Percentiles rank a stretch among this genome's conserved stretches.
phyloP scores from a whole-genome alignment of 2,113 vertebrate genomes.

The Oriolus oriolus region DNA sequence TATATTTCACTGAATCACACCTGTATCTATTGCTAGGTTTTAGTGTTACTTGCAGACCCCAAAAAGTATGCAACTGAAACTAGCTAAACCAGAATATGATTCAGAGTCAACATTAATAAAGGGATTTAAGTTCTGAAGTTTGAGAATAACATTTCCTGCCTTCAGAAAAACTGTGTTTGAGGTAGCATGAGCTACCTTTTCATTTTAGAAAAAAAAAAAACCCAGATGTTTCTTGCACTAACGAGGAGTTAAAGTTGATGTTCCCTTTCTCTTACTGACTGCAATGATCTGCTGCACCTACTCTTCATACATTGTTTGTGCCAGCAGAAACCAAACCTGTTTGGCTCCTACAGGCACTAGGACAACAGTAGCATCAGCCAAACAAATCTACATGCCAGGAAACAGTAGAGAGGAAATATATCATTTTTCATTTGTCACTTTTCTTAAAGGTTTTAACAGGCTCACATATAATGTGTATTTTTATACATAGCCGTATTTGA shows the following conservation, averaged over 20 bases:
- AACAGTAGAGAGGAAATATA: neutral
- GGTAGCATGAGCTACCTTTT: neutral
- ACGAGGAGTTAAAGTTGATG: neutral
- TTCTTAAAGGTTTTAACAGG: neutral
- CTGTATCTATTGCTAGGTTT: neutral
- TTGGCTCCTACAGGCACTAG: neutral
- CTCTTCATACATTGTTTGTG: fast-evolving
- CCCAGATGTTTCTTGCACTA: neutral
- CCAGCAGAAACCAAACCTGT: neutral
- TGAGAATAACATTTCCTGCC: neutral
- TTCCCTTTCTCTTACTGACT: neutral
- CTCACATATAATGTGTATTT: neutral
- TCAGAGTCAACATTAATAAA: neutral
- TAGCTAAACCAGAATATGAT: neutral
- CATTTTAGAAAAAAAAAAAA: neutral
- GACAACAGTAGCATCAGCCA: neutral
- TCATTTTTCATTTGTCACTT: neutral
- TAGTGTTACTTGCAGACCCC: neutral
- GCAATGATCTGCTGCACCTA: neutral
- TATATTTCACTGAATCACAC: neutral
- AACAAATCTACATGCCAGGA: neutral
- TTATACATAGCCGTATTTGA: neutral
- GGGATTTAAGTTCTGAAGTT: neutral
- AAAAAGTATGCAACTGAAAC: neutral
- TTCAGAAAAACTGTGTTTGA: neutral